Percentiles rank a stretch among this genome's conserved stretches.
Evolutionary conservation across 2,888 invertebrate species (phyloP).

Genomic region (Agonum fuliginosum): DNA sequence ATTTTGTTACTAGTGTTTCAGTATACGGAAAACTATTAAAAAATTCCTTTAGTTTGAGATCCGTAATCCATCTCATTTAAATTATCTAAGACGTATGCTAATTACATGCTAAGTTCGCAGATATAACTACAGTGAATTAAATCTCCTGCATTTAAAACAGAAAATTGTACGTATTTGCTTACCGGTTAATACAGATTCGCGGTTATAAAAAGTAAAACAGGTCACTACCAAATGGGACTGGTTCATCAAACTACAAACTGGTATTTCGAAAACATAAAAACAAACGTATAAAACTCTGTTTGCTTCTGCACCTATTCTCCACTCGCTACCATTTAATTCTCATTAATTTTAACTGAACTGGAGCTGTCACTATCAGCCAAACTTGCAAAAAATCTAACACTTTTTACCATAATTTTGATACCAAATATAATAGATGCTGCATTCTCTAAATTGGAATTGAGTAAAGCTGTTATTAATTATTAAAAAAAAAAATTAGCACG

Average conservation of each 20-base stretch:
- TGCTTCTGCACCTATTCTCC: background rate
- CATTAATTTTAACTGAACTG: background rate
- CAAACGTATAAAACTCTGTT: slow-evolving; percentile 4
- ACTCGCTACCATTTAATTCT: background rate
- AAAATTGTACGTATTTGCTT: slow-evolving; percentile 2
- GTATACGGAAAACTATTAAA: too few relatives aligned
- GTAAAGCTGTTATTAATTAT: too few relatives aligned
- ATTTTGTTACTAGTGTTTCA: too few relatives aligned
- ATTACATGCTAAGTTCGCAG: too few relatives aligned
- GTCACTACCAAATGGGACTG: slow-evolving; percentile 40
- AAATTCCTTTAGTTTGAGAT: too few relatives aligned
- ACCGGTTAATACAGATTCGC: slow-evolving; percentile 37
- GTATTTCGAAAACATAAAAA: slow-evolving; percentile 45
- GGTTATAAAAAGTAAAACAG: slow-evolving; percentile 47
- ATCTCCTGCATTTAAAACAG: background rate
- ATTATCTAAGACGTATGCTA: too few relatives aligned
- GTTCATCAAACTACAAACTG: slow-evolving; percentile 33
- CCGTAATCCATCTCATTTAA: too few relatives aligned
- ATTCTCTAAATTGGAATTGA: too few relatives aligned
- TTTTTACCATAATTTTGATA: too few relatives aligned
- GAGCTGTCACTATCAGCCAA: background rate
- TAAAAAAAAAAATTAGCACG: too few relatives aligned
- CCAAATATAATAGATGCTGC: background rate
- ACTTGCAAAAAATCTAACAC: background rate
- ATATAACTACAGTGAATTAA: too few relatives aligned